phyloP scores from a whole-genome alignment of 2,797 vertebrate genomes.

The Acrossocheilus fasciatus region DNA sequence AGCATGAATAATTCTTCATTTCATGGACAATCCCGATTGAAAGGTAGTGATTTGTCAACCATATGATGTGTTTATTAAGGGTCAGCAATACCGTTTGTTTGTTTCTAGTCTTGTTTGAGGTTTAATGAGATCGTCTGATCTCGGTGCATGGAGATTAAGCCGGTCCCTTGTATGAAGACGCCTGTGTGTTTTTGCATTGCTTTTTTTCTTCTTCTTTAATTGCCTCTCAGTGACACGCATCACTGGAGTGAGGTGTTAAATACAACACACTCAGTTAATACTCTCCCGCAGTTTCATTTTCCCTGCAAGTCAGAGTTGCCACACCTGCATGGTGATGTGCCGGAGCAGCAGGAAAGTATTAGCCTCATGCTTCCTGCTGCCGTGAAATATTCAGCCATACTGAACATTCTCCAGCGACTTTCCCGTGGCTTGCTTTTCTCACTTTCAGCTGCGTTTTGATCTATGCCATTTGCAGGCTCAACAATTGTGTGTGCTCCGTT shows the following conservation, averaged over 20 bases:
- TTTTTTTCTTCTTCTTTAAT: constrained; percentile 60
- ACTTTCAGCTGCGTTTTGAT: constrained; percentile 31
- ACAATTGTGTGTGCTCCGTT: neutral
- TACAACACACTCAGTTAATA: constrained; percentile 75
- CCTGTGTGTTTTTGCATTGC: constrained; percentile 63
- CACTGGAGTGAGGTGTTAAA: constrained; percentile 65
- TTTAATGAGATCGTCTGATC: constrained; percentile 33
- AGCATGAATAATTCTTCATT: constrained; percentile 16
- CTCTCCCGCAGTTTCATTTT: constrained; percentile 44
- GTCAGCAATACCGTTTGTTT: constrained; percentile 15
- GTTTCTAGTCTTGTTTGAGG: constrained; percentile 23
- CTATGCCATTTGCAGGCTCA: constrained; percentile 12
- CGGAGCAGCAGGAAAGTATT: constrained; percentile 37
- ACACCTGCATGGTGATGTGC: constrained; percentile 44
- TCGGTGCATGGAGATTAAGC: neutral
- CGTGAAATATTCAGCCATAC: constrained; percentile 60
- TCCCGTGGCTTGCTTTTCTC: constrained; percentile 13
- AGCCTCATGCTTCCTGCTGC: constrained; percentile 11
- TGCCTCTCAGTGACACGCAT: constrained; percentile 71
- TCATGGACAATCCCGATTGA: constrained; percentile 4
- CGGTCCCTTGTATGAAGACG: neutral
- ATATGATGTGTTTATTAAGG: constrained; percentile 24
- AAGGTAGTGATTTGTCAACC: constrained; percentile 30
- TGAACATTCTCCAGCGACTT: constrained; percentile 43
- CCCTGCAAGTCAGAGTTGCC: constrained; percentile 18